Percentiles rank a stretch among this genome's conserved stretches.
These are phyloP conservation scores for Leptinotarsa juncta DNA, from an alignment of 2,888 invertebrate genomes.

Conservation along the genomic window DNA sequence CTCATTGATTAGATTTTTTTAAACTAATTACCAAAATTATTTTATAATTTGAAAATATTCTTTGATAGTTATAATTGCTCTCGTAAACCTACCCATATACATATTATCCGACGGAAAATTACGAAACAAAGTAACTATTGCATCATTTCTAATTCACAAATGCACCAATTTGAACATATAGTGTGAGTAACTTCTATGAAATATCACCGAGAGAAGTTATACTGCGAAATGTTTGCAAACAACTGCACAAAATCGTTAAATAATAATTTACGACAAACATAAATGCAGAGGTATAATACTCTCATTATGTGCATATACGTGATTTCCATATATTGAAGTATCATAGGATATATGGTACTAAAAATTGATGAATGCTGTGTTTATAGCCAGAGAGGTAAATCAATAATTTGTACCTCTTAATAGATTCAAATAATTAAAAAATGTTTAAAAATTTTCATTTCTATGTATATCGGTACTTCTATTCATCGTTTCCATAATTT, in stretches of 20 bases:
- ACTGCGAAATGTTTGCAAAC: constrained; percentile 63
- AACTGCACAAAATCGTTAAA: constrained; percentile 67
- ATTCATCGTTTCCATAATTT: not conserved
- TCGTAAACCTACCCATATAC: no score
- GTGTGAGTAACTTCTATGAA: constrained; percentile 60
- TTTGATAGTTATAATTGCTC: no score
- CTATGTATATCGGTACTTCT: not conserved
- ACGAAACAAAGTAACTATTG: constrained; percentile 6
- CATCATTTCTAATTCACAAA: constrained; percentile 49
- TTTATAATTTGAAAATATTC: no score
- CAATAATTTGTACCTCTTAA: constrained; percentile 50
- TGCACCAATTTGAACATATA: constrained; percentile 51
- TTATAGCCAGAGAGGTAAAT: constrained; percentile 39
- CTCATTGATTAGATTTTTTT: no score
- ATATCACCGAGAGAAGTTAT: constrained; percentile 52
- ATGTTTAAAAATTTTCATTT: not conserved
- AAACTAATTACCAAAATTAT: no score
- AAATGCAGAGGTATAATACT: constrained; percentile 67
- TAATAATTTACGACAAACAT: constrained; percentile 64
- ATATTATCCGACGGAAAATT: not conserved
- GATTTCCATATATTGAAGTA: constrained; percentile 55
- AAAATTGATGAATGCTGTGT: constrained; percentile 26
- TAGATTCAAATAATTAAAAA: constrained; percentile 45
- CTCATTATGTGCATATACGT: constrained; percentile 63
- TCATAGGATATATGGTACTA: constrained; percentile 50